A percentile compares a stretch with the other conserved stretches of the same genome.
Evolutionary conservation across 92 coral and sea anemone species (phyloP).

Genomic region (Diadumene lineata): DNA sequence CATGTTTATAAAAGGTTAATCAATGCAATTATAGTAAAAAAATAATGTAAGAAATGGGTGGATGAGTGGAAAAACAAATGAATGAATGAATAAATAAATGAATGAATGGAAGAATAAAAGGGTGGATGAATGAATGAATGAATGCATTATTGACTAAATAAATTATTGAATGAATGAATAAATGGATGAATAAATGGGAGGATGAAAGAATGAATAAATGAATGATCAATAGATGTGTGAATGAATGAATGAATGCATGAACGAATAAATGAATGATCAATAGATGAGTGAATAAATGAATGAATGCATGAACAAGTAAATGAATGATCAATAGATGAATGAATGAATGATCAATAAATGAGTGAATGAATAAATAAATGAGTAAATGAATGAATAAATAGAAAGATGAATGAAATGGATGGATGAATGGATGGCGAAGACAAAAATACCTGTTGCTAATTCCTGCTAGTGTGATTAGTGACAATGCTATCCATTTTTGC

Average conservation of each 20-base stretch:
- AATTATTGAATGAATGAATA: not conserved
- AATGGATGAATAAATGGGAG: not conserved
- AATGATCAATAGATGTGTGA: not conserved
- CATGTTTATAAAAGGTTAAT: not conserved
- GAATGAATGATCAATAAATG: not conserved
- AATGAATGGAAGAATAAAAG: not conserved
- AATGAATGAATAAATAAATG: not conserved
- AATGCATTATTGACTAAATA: not conserved
- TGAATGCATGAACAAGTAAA: not conserved
- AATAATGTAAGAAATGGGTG: not conserved
- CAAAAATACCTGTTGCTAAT: conserved; percentile 67
- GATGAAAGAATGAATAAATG: not conserved
- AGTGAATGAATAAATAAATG: conserved; percentile 1
- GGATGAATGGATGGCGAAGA: not conserved
- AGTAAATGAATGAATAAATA: not conserved
- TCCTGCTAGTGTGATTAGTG: conserved; percentile 78
- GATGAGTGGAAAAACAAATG: not conserved
- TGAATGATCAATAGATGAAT: not conserved
- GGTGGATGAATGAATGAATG: not conserved
- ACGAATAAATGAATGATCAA: not conserved
- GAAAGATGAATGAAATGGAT: not conserved
- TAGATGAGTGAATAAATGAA: not conserved
- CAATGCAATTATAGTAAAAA: not conserved
- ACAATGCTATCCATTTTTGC: conserved; percentile 70
- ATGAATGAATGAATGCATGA: not conserved